Evolutionary conservation across 2,797 vertebrate genomes (phyloP).

Genomic region (Chaetophractus vellerosus): DNA sequence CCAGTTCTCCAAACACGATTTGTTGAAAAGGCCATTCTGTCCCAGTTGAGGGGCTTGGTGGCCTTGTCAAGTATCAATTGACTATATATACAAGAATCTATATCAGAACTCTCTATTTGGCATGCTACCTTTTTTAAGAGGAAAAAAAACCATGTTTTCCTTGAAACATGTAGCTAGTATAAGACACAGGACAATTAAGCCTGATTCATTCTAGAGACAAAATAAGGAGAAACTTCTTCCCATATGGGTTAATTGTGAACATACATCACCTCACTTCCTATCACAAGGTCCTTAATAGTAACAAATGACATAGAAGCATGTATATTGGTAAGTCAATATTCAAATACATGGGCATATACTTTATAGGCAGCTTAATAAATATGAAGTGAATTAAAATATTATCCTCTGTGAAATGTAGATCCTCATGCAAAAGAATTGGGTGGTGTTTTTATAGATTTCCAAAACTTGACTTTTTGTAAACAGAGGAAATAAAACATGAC

Average conservation of each 20-base stretch:
- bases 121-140: not conserved
- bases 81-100: too few species aligned
- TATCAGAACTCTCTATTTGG: too few species aligned
- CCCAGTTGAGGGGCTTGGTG: too few species aligned
- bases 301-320: not conserved
- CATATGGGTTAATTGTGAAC: not conserved
- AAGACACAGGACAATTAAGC: not conserved
- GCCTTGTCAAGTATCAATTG: too few species aligned
- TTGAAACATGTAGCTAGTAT: not conserved
- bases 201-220: not conserved
- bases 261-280: not conserved
- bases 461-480: not conserved
- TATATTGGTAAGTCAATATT: not conserved
- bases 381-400: not conserved
- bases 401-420: not conserved
- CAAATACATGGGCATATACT: not conserved
- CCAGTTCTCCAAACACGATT: too few species aligned
- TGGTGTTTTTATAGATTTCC: not conserved
- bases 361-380: not conserved
- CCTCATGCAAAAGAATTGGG: not conserved
- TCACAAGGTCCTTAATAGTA: not conserved
- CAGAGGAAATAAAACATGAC: not conserved
- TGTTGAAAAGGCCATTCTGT: too few species aligned
- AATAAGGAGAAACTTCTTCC: not conserved
- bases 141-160: not conserved